A percentile compares a stretch with the other conserved stretches of the same genome.
Evolutionary conservation across 2,888 invertebrate genomes (phyloP).

Genomic region (Campoplex capitator): DNA sequence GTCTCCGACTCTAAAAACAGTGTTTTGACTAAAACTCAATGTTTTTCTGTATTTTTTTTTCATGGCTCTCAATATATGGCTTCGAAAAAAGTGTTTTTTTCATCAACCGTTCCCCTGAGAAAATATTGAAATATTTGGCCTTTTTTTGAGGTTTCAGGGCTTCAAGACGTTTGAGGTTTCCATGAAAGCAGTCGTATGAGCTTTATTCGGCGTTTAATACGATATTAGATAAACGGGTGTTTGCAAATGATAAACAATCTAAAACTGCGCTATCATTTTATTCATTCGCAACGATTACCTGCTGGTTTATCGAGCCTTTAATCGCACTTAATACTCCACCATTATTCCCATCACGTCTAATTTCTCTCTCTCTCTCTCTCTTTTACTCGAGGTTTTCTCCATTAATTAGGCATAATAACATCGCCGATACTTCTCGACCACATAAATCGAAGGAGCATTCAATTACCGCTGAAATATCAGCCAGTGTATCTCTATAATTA

Average conservation of each 20-base stretch:
- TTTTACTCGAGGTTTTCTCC: background rate
- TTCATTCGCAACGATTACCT: slow-evolving; percentile 2
- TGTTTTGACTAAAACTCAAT: too few species aligned
- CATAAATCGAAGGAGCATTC: background rate
- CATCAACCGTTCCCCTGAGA: too few species aligned
- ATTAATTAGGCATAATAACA: background rate
- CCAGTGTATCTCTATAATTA: background rate
- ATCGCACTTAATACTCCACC: slow-evolving; percentile 42
- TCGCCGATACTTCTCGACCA: background rate
- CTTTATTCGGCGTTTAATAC: background rate
- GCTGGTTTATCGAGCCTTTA: slow-evolving; percentile 41
- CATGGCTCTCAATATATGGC: too few species aligned
- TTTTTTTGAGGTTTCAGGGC: background rate
- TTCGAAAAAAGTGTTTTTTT: too few species aligned
- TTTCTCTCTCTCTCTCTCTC: background rate
- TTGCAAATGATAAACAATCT: background rate
- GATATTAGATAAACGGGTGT: background rate
- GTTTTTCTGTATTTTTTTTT: too few species aligned
- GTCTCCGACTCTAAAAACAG: too few species aligned
- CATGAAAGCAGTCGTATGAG: too few species aligned
- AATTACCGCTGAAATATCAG: slow-evolving; percentile 2
- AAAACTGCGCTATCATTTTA: background rate
- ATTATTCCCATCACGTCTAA: slow-evolving; percentile 27
- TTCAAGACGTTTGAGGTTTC: background rate
- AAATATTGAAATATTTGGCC: too few species aligned